phyloP scores from a whole-genome alignment of 2,888 invertebrate species.

The Latheticus oryzae region DNA sequence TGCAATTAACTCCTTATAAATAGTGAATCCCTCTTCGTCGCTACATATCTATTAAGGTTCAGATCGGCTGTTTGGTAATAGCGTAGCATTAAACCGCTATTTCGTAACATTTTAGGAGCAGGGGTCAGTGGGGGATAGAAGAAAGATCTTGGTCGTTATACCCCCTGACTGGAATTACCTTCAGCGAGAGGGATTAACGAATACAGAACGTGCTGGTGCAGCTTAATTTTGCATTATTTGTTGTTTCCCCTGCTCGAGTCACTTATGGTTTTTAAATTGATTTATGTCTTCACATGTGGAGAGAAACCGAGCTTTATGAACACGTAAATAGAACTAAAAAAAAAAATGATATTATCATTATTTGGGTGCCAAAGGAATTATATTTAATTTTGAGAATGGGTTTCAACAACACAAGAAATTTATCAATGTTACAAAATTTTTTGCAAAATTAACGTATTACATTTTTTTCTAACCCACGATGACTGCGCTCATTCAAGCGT shows the following conservation, averaged over 20 bases:
- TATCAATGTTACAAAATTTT: too few species aligned
- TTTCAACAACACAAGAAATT: too few species aligned
- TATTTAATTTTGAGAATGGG: constrained; percentile 6
- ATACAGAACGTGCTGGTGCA: constrained; percentile 34
- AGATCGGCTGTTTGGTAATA: constrained; percentile 40
- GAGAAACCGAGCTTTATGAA: too few species aligned
- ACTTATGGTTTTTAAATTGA: constrained; percentile 29
- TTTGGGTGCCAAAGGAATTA: background rate
- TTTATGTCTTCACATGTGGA: constrained; percentile 18
- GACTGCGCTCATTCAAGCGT: constrained; percentile 36
- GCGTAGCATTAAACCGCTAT: constrained; percentile 46
- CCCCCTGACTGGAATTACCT: constrained; percentile 39
- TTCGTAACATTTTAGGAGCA: constrained; percentile 44
- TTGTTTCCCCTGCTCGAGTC: constrained; percentile 13
- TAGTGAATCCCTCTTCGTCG: constrained; percentile 22
- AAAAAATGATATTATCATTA: constrained; percentile 2
- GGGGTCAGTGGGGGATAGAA: constrained; percentile 34
- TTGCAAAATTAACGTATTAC: too few species aligned
- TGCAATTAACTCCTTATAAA: constrained; percentile 41
- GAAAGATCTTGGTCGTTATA: constrained; percentile 26
- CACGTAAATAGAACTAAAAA: too few species aligned
- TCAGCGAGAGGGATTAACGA: constrained; percentile 41
- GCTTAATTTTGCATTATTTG: constrained; percentile 35
- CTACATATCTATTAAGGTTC: constrained; percentile 47
- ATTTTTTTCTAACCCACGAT: too few species aligned